Evolutionary conservation across 2,797 vertebrate genomes (phyloP).

Genomic region (Clamator glandarius): DNA sequence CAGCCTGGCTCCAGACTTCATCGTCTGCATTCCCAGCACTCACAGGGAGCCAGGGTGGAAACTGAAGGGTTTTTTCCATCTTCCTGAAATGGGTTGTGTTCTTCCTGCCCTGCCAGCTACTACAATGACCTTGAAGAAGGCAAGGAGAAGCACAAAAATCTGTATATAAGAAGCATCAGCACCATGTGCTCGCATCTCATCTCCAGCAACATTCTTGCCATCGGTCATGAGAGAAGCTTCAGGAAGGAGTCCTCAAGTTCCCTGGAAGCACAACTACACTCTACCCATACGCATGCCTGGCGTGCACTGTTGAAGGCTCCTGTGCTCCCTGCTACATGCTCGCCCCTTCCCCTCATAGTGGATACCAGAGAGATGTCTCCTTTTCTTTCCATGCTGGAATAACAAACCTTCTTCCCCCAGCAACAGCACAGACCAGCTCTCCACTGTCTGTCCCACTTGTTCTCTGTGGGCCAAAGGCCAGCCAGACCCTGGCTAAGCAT

Average conservation of each 20-base stretch:
- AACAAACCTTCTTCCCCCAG: neutral
- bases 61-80: neutral
- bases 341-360: neutral
- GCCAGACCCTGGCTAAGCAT: neutral
- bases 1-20: neutral
- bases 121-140: conserved; percentile 17
- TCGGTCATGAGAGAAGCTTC: neutral
- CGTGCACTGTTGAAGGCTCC: neutral
- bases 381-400: neutral
- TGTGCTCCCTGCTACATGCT: neutral
- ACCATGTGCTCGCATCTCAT: neutral
- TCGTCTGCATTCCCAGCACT: neutral
- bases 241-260: neutral
- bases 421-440: neutral
- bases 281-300: neutral
- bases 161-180: neutral
- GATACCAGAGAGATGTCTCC: neutral
- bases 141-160: neutral
- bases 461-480: neutral
- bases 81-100: neutral
- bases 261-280: neutral
- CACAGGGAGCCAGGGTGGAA: neutral
- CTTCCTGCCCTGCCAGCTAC: neutral
- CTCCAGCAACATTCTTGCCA: neutral
- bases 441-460: too few relatives aligned